A percentile compares a stretch with the other conserved stretches of the same genome.
phyloP scores from a whole-genome alignment of 2,797 vertebrate genomes.

The Falco berigora region DNA sequence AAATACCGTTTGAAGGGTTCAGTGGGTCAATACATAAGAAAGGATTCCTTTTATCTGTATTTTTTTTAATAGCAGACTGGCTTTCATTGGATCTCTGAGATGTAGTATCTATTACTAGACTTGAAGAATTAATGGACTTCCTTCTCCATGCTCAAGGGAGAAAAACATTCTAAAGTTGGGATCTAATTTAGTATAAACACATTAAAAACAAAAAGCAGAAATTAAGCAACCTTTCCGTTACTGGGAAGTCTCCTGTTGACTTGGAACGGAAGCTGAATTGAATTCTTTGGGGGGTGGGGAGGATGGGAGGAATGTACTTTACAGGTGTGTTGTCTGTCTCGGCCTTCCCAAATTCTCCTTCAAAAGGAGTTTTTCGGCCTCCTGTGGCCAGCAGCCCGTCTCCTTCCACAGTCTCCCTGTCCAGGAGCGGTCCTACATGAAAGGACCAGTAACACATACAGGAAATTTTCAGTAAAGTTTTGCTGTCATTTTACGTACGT shows the following conservation, averaged over 20 bases:
- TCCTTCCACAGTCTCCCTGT: not conserved
- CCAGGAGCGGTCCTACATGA: fast-evolving
- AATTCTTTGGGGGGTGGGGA: not conserved
- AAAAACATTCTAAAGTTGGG: not conserved
- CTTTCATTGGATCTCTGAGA: not conserved
- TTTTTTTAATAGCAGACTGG: not conserved
- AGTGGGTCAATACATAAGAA: not conserved
- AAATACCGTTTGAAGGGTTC: not conserved
- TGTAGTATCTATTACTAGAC: not conserved
- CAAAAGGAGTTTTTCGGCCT: not conserved
- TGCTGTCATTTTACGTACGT: not conserved
- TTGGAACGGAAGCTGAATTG: not conserved
- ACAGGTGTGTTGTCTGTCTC: not conserved
- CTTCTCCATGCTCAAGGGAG: not conserved
- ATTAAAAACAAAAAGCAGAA: not conserved
- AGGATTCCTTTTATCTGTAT: not conserved
- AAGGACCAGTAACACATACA: fast-evolving
- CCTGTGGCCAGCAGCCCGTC: not conserved
- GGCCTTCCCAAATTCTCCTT: not conserved
- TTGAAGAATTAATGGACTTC: not conserved
- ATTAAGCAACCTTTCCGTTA: not conserved
- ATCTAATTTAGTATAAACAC: not conserved
- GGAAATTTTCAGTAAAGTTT: not conserved
- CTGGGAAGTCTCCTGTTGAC: not conserved
- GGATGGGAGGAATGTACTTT: not conserved